Conservation (phyloP, 2,113 vertebrate genomes). For the Nothoprocta pentlandii region DNA sequence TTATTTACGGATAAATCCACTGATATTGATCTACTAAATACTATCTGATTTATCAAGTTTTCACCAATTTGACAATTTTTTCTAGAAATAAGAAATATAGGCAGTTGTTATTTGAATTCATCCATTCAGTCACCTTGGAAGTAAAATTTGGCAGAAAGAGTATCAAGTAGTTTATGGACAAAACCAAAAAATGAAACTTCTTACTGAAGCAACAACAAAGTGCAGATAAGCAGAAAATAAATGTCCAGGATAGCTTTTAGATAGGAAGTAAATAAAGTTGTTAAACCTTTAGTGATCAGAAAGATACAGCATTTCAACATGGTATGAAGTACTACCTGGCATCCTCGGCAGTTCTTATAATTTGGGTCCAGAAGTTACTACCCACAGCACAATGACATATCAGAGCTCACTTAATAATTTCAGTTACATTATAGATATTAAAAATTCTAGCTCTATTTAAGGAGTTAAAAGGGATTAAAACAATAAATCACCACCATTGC, state of each 20-base stretch:
- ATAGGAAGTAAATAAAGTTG: not conserved
- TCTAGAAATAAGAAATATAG: not conserved
- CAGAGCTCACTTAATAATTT: not conserved
- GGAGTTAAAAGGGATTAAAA: not conserved
- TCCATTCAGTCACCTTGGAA: not conserved
- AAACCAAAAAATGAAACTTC: not conserved
- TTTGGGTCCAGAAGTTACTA: not conserved
- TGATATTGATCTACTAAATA: no score
- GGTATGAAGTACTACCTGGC: fast-evolving
- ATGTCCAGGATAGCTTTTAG: not conserved
- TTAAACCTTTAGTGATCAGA: not conserved
- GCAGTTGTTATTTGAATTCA: not conserved
- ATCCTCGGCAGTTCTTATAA: not conserved
- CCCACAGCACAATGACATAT: not conserved
- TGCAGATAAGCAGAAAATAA: not conserved
- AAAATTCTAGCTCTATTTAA: not conserved
- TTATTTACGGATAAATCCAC: not conserved
- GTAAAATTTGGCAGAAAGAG: not conserved
- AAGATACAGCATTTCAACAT: not conserved
- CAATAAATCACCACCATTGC: not conserved
- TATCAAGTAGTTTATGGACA: not conserved
- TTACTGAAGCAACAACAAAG: not conserved
- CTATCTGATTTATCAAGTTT: not conserved
- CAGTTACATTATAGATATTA: not conserved
- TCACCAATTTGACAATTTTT: not conserved